A percentile compares a stretch with the other conserved stretches of the same genome.
Conservation (phyloP, 2,888 invertebrate genomes). For the Leptopilina drosophilae region DNA sequence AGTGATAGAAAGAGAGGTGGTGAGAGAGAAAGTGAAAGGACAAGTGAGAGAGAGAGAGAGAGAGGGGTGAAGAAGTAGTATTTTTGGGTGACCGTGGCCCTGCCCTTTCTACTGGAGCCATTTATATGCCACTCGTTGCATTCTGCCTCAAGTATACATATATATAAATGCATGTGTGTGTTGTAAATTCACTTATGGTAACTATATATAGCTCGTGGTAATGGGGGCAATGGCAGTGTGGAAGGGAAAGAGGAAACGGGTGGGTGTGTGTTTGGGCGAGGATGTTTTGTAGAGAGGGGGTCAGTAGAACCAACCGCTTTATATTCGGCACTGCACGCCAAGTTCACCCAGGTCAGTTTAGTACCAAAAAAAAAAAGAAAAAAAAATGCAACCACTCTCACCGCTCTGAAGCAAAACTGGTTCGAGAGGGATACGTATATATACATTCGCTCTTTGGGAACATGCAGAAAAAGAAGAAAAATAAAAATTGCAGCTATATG, state of each 20-base stretch:
- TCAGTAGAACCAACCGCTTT: constrained; percentile 71
- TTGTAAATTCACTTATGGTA: constrained; percentile 27
- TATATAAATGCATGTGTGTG: background rate
- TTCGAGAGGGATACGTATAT: constrained; percentile 44
- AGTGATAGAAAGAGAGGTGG: constrained; percentile 46
- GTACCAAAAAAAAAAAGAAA: constrained; percentile 57
- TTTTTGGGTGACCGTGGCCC: constrained; percentile 75
- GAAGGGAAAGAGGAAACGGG: constrained; percentile 50
- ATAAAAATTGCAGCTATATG: constrained; percentile 4
- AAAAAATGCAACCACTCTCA: constrained; percentile 52
- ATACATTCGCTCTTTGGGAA: background rate
- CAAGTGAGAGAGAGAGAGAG: constrained; percentile 51
- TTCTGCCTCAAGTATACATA: constrained; percentile 46
- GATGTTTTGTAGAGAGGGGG: constrained; percentile 60
- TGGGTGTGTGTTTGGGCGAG: constrained; percentile 58
- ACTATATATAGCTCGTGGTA: constrained; percentile 26
- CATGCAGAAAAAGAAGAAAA: background rate
- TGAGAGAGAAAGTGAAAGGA: constrained; percentile 52
- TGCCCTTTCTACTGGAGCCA: constrained; percentile 66
- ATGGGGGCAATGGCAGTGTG: constrained; percentile 37
- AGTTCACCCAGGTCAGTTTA: constrained; percentile 75
- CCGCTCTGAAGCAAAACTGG: constrained; percentile 49
- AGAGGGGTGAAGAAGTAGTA: constrained; percentile 65
- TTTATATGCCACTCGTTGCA: constrained; percentile 65
- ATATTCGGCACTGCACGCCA: constrained; percentile 72